Evolutionary conservation across 2,113 vertebrate genomes (phyloP), one percentile per base, ranked within the genome.

Genomic region (Oryzias woworae): DNA sequence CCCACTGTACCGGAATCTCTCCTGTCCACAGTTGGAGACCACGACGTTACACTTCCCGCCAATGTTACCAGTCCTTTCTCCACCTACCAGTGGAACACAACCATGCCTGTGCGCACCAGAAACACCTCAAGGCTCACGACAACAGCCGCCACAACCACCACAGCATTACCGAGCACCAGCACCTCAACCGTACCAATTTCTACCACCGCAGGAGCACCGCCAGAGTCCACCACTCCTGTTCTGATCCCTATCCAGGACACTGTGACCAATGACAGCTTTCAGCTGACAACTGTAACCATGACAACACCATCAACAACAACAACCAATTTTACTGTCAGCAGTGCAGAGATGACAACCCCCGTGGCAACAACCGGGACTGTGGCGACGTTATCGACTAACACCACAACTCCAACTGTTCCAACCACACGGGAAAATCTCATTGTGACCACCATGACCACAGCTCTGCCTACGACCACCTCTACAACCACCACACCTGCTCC

Each of bases 1-100:
- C 91, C 91, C 45, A 92, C 91, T 0, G 78, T 91, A 31, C 87
- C 88, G 0, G 89, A 85, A 49, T 86, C 88, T 0, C 85, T 87
- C 16, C 66, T 90, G 54, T 82, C 84, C 58, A 88, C 85, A 0
- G 70, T 75, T 65, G 88, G 84, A 5, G 86, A 91, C 73, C 85
- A 83, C 3, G 91, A 92, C 26, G 14, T 84, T 62, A 84, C 90
- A 1, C 85, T 78, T 23, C 75, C 84, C 5, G 81, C 76, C 48
- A 87, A 90, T 10, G 57, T 88, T 80, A 91, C 89, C 73, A 87
- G 87, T 81, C 90, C 91, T 15, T 85, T 90, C 75, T 87, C 88
- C 63, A 87, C 90, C 26, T 66, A 81, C 63, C 80, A 84, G 7
- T 88, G 84, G 77, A 92, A 90, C 74, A 75, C 66, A 75, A 92